phyloP scores from a whole-genome alignment of 2,888 invertebrate genomes.

The Meandrusa payeni region DNA sequence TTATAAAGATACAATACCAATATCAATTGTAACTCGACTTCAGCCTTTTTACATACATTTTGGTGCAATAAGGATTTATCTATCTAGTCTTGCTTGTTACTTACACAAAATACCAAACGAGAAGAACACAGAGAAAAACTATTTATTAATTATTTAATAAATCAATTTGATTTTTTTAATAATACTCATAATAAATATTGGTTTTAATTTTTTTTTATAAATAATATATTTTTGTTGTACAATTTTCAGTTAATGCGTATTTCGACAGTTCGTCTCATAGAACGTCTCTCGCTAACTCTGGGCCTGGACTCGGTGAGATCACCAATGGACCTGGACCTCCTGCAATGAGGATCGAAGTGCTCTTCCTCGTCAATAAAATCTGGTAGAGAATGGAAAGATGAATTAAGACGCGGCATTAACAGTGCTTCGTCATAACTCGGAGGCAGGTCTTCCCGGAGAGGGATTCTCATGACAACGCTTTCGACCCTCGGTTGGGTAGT shows the following conservation, averaged over 20 bases:
- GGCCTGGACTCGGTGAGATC: constrained; percentile 63
- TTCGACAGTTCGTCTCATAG: constrained; percentile 62
- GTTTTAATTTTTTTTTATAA: too few relatives aligned
- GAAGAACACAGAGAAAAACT: too few relatives aligned
- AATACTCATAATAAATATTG: too few relatives aligned
- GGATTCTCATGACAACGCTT: constrained; percentile 55
- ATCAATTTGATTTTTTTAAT: too few relatives aligned
- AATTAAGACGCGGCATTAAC: constrained; percentile 84
- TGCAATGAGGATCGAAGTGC: constrained; percentile 37
- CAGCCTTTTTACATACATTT: too few relatives aligned
- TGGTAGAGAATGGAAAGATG: constrained; percentile 81
- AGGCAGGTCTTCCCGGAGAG: constrained; percentile 70
- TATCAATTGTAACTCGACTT: too few relatives aligned
- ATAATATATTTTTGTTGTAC: too few relatives aligned
- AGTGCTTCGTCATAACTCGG: constrained; percentile 90
- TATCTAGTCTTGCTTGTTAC: too few relatives aligned
- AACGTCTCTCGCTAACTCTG: constrained; percentile 56
- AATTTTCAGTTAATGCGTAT: constrained; percentile 45
- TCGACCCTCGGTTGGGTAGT: constrained; percentile 47
- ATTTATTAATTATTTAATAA: too few relatives aligned
- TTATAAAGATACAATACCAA: too few relatives aligned
- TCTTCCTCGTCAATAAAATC: constrained; percentile 67
- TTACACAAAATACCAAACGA: too few relatives aligned
- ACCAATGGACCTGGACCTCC: constrained; percentile 71
- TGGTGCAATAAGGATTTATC: too few relatives aligned